Evolutionary conservation across 1,140 invertebrate genomes (phyloP).

Genomic region (Leguminivora glycinivorella): DNA sequence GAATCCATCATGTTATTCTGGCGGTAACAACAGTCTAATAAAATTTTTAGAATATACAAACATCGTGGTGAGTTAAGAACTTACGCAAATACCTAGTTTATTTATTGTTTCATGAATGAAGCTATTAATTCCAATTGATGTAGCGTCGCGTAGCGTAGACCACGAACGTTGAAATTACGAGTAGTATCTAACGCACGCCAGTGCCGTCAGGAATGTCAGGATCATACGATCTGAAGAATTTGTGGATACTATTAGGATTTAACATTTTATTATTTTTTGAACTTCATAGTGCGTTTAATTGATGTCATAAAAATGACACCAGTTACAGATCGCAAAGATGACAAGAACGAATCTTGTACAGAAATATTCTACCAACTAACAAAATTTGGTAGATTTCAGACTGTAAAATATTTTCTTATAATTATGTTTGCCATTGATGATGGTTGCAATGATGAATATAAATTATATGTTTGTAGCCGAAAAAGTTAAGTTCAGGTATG

Average conservation of each 20-base stretch:
- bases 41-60: not conserved
- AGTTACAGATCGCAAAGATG: not conserved
- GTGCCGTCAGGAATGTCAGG: not conserved
- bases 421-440: constrained; percentile 58
- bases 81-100: not conserved
- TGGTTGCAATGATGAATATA: constrained; percentile 62
- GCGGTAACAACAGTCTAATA: not conserved
- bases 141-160: not conserved
- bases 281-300: not conserved
- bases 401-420: constrained; percentile 53
- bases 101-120: not conserved
- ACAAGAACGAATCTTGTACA: not conserved
- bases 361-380: constrained; percentile 36
- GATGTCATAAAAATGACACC: not conserved
- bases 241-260: not conserved
- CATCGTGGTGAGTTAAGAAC: not conserved
- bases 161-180: not conserved
- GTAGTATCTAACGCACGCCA: not conserved
- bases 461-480: constrained; percentile 69
- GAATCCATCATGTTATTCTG: too few relatives aligned
- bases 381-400: constrained; percentile 58
- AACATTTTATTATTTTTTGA: too few relatives aligned
- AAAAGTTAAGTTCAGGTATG: constrained; percentile 58
- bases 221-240: not conserved
- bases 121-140: not conserved